These are phyloP conservation scores for Lerema accius DNA, from an alignment of 1,140 invertebrate genomes.

Conservation along the genomic window DNA sequence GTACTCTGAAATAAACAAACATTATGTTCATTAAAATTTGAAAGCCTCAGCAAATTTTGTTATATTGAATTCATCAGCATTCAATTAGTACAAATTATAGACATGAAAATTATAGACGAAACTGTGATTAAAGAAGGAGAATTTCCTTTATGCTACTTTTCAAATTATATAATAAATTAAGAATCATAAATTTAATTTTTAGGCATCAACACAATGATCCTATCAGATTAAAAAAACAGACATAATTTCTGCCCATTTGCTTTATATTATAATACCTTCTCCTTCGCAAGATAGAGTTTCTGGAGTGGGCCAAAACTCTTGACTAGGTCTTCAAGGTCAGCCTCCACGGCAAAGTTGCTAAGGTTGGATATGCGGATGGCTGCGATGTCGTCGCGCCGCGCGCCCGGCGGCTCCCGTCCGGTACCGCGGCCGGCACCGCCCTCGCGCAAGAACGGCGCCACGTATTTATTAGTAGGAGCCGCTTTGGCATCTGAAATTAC, in stretches of 20 bases:
- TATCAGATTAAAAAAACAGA: too few relatives aligned
- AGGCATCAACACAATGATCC: too few relatives aligned
- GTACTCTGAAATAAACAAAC: conserved; percentile 83
- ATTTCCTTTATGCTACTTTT: too few relatives aligned
- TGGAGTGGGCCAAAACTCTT: conserved; percentile 93
- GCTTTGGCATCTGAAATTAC: conserved; percentile 65
- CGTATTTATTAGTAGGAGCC: conserved; percentile 86
- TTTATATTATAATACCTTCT: conserved; percentile 75
- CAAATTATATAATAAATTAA: too few relatives aligned
- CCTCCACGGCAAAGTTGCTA: conserved; percentile 97
- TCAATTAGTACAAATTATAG: too few relatives aligned
- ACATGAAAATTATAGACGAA: too few relatives aligned
- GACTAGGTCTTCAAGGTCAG: conserved; percentile 97
- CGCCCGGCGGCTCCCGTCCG: conserved; percentile 87
- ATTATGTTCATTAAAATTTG: too few relatives aligned
- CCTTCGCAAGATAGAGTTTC: conserved; percentile 79
- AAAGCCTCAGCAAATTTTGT: too few relatives aligned
- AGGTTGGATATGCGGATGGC: conserved; percentile 99
- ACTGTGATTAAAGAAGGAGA: too few relatives aligned
- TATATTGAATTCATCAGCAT: too few relatives aligned
- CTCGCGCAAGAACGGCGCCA: conserved; percentile 94
- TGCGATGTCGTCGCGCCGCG: conserved; percentile 89
- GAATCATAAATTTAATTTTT: too few relatives aligned
- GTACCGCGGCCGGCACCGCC: conserved; percentile 89
- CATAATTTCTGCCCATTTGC: too few relatives aligned